phyloP scores from a whole-genome alignment of 2,888 invertebrate species.

The Eilema caniola region DNA sequence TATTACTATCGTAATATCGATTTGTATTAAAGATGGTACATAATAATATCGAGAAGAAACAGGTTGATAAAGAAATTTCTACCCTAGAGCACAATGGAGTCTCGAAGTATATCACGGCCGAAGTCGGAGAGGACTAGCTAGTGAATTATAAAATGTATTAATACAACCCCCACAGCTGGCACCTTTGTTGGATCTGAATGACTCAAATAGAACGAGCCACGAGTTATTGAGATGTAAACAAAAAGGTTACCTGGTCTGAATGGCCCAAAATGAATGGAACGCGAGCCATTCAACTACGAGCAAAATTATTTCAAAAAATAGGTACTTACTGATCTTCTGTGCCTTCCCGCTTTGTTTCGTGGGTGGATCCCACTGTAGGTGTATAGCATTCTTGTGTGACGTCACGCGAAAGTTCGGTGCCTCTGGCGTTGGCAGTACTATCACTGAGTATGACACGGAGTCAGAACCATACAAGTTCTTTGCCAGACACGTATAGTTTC shows the following conservation, averaged over 20 bases:
- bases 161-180: background rate
- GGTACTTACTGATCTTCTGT: constrained; percentile 78
- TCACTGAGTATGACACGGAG: constrained; percentile 92
- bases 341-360: constrained; percentile 62
- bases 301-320: background rate
- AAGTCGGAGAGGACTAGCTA: too few relatives aligned
- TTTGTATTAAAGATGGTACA: too few relatives aligned
- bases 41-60: too few relatives aligned
- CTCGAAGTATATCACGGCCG: too few relatives aligned
- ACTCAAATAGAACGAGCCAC: too few relatives aligned
- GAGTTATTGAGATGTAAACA: too few relatives aligned
- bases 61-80: too few relatives aligned
- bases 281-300: background rate
- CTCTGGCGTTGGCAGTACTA: constrained; percentile 91
- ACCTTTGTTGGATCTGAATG: too few relatives aligned
- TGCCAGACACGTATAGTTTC: constrained; percentile 93
- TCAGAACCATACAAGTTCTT: constrained; percentile 95
- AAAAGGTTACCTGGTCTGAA: background rate
- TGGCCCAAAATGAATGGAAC: background rate
- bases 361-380: constrained; percentile 89
- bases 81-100: too few relatives aligned
- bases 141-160: background rate
- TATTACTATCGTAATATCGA: too few relatives aligned
- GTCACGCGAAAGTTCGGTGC: constrained; percentile 88
- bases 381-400: constrained; percentile 77